These are phyloP conservation scores for Odobenus rosmarus DNA, from an alignment of 2,113 vertebrate species.

Conservation along the genomic window DNA sequence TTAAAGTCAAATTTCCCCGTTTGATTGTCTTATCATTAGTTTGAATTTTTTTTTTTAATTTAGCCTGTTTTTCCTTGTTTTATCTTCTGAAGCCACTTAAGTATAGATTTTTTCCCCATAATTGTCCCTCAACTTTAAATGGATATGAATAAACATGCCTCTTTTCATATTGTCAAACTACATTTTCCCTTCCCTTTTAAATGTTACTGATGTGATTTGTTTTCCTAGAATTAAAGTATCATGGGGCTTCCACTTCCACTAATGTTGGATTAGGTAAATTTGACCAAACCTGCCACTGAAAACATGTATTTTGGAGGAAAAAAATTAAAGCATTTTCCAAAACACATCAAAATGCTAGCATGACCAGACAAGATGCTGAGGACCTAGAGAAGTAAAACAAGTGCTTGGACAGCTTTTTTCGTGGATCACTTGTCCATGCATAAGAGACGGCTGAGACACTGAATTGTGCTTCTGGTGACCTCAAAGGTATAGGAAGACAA, in stretches of 20 bases:
- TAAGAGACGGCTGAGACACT: not conserved
- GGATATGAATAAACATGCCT: not conserved
- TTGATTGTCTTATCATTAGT: not conserved
- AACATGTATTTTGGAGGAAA: not conserved
- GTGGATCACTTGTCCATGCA: not conserved
- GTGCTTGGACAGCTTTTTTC: not conserved
- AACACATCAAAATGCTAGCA: not conserved
- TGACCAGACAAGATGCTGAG: not conserved
- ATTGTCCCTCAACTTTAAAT: not conserved
- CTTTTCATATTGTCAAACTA: not conserved
- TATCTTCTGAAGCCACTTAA: conserved; percentile 2
- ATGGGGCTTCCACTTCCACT: not conserved
- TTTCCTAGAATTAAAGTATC: conserved; percentile 20
- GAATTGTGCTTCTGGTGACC: not conserved
- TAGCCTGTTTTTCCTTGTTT: not conserved
- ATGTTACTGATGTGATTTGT: not conserved
- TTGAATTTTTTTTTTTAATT: not conserved
- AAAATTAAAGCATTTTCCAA: not conserved
- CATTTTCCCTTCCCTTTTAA: not conserved
- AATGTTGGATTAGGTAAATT: not conserved
- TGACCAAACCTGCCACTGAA: not conserved
- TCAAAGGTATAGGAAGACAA: not conserved
- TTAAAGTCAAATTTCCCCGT: not conserved
- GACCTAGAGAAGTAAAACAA: not conserved
- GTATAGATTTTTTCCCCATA: not conserved